Evolutionary conservation across 2,797 vertebrate species (phyloP).

Genomic region (Myotis pilosus): DNA sequence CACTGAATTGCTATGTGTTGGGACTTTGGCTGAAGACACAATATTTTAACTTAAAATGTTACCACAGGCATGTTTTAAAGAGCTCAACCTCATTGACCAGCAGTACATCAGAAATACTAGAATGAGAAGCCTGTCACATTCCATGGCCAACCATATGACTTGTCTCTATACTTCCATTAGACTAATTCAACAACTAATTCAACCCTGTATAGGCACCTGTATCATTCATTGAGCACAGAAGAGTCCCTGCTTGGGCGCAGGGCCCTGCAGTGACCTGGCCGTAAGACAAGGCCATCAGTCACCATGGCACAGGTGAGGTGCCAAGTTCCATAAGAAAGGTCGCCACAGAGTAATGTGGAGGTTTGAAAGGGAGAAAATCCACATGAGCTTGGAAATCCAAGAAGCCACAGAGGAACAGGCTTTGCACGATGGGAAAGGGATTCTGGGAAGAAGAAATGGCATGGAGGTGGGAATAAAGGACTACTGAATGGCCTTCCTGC

Average conservation of each 20-base stretch:
- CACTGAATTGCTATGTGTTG: not conserved
- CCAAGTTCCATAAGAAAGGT: not conserved
- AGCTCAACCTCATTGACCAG: not conserved
- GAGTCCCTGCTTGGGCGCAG: not conserved
- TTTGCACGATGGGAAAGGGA: not conserved
- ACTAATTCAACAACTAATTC: not conserved
- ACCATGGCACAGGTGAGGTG: not conserved
- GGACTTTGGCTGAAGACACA: not conserved
- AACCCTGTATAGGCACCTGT: not conserved
- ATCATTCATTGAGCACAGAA: not conserved
- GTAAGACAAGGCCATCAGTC: not conserved
- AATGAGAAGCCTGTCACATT: conserved; percentile 4
- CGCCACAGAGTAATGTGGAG: not conserved
- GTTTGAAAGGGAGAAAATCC: not conserved
- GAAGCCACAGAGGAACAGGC: not conserved
- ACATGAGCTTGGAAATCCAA: not conserved
- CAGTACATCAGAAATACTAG: not conserved
- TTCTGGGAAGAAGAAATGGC: not conserved
- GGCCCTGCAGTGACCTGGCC: not conserved
- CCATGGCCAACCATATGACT: not conserved
- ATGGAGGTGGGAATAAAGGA: not conserved
- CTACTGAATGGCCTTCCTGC: not conserved
- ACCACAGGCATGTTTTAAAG: not conserved
- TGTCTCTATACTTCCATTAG: not conserved
- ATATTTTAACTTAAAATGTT: conserved; percentile 15